phyloP scores from a whole-genome alignment of 2,797 vertebrate genomes.

The Sebastes hubbsi region DNA sequence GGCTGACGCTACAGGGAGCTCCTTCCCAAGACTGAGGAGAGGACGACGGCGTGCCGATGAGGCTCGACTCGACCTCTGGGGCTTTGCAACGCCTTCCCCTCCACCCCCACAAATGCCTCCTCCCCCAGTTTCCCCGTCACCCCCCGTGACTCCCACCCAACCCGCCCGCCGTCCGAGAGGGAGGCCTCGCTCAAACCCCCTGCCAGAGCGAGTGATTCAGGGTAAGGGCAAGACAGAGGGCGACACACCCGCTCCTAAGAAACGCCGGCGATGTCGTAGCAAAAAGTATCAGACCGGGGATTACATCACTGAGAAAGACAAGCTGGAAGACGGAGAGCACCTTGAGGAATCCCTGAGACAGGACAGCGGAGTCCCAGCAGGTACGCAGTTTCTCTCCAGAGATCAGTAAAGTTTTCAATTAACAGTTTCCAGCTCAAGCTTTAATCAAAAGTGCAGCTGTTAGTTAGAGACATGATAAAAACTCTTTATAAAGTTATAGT shows the following conservation, averaged over 20 bases:
- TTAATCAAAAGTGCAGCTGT: slow-evolving; percentile 8
- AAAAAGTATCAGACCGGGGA: slow-evolving; percentile 96
- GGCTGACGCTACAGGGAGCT: slow-evolving; percentile 48
- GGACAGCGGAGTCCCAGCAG: slow-evolving; percentile 58
- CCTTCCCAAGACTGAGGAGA: slow-evolving; percentile 79
- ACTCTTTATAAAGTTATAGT: neutral
- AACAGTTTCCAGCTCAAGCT: slow-evolving; percentile 2
- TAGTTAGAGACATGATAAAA: neutral
- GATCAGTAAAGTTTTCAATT: slow-evolving; percentile 5
- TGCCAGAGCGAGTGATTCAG: slow-evolving; percentile 79
- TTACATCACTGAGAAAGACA: slow-evolving; percentile 91
- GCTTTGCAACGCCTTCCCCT: slow-evolving; percentile 80
- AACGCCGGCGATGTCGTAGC: slow-evolving; percentile 91
- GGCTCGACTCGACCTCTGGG: slow-evolving; percentile 85
- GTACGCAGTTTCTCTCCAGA: slow-evolving; percentile 49
- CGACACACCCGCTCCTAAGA: slow-evolving; percentile 85
- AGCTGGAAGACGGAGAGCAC: slow-evolving; percentile 82
- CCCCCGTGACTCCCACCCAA: slow-evolving; percentile 43
- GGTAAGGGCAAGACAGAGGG: slow-evolving; percentile 76
- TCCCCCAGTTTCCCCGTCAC: slow-evolving; percentile 46
- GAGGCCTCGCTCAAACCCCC: slow-evolving; percentile 84
- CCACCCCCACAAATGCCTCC: slow-evolving; percentile 65
- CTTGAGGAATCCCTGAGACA: slow-evolving; percentile 55
- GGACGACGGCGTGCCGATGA: slow-evolving; percentile 85
- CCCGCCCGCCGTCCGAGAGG: slow-evolving; percentile 85